phyloP scores from a whole-genome alignment of 1,140 invertebrate species.

The Pseudomyrmex flavicornis region DNA sequence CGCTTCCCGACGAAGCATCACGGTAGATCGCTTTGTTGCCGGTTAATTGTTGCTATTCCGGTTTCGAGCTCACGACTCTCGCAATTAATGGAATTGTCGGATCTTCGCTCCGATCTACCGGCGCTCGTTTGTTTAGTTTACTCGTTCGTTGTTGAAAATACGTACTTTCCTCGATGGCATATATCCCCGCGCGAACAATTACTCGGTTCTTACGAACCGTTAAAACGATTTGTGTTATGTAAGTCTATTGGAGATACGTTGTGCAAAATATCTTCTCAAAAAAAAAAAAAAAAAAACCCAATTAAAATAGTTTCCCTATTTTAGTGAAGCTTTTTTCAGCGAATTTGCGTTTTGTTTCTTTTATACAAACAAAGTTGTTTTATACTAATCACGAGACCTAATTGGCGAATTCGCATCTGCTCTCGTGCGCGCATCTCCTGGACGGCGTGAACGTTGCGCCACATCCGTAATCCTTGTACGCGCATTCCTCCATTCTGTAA shows the following conservation, averaged over 20 bases:
- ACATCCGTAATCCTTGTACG: slow-evolving; percentile 71
- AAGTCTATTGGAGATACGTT: too few species aligned
- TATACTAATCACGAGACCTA: not conserved
- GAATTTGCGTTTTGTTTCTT: not conserved
- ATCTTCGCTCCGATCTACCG: not conserved
- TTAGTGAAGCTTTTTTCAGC: too few species aligned
- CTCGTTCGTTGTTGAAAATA: not conserved
- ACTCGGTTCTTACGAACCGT: not conserved
- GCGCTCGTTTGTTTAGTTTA: not conserved
- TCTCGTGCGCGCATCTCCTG: slow-evolving; percentile 70
- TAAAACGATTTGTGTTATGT: too few species aligned
- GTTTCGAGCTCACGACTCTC: too few species aligned
- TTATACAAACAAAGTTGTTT: not conserved
- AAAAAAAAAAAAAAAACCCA: not conserved
- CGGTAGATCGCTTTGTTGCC: slow-evolving; percentile 7
- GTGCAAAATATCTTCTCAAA: too few species aligned
- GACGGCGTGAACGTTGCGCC: slow-evolving; percentile 58
- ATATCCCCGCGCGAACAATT: slow-evolving; percentile 11
- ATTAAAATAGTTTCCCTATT: not conserved
- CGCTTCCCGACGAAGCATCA: not conserved
- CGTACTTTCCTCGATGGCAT: not conserved
- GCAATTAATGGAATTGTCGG: slow-evolving; percentile 1
- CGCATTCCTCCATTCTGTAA: slow-evolving; percentile 74
- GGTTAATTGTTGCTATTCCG: slow-evolving; percentile 22
- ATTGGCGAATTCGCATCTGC: slow-evolving; percentile 62